Evolutionary conservation across 2,797 vertebrate species (phyloP).

Genomic region (Notoglanidium macrostoma): DNA sequence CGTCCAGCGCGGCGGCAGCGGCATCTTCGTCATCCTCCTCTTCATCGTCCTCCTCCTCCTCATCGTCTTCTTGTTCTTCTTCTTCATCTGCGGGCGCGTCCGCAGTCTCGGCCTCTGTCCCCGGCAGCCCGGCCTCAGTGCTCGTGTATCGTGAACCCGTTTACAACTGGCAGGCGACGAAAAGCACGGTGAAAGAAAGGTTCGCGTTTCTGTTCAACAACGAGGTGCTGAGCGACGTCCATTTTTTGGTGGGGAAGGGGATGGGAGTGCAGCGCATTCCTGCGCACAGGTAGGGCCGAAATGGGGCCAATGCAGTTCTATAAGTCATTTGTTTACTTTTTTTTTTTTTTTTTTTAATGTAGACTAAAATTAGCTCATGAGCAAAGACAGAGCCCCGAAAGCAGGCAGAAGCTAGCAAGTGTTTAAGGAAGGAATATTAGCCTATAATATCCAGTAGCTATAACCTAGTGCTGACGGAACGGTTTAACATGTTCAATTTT

Average conservation of each 20-base stretch:
- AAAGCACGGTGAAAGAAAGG: slow-evolving; percentile 85
- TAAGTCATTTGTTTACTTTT: slow-evolving; percentile 21
- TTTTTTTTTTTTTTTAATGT: not conserved
- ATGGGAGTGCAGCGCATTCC: slow-evolving; percentile 84
- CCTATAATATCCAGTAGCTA: not conserved
- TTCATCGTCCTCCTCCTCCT: not conserved
- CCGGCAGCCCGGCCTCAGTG: slow-evolving; percentile 63
- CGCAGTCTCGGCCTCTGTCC: slow-evolving; percentile 58
- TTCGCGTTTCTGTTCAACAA: slow-evolving; percentile 89
- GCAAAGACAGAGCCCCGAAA: slow-evolving; percentile 8
- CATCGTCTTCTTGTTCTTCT: not conserved
- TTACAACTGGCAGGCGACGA: slow-evolving; percentile 87
- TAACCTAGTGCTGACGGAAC: not conserved
- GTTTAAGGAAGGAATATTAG: not conserved
- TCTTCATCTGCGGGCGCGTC: slow-evolving; percentile 51
- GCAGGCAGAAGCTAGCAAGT: not conserved
- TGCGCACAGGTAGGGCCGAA: slow-evolving; percentile 80
- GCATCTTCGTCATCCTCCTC: not conserved
- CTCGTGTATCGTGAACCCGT: slow-evolving; percentile 80
- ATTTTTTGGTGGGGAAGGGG: slow-evolving; percentile 87
- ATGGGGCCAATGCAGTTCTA: slow-evolving; percentile 41
- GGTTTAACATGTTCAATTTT: not conserved
- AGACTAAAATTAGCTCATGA: not conserved
- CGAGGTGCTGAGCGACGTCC: slow-evolving; percentile 89
- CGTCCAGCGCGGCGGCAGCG: slow-evolving; percentile 32